Evolutionary conservation across 2,888 invertebrate species (phyloP).

Genomic region (Nephrotoma guestfalica): DNA sequence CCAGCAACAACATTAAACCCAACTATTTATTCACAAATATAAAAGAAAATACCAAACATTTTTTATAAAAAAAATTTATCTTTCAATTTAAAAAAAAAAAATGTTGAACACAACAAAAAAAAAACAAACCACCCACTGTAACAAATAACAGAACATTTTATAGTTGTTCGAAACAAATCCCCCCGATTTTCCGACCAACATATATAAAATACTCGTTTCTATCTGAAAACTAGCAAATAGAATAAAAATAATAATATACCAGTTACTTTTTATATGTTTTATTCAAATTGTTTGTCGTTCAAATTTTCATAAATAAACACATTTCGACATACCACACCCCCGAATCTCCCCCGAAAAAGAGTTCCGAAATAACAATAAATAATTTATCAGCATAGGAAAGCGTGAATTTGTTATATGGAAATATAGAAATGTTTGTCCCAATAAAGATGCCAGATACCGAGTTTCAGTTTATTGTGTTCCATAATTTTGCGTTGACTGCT

Average conservation of each 20-base stretch:
- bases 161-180: background rate
- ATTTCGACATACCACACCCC: background rate
- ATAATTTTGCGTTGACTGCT: background rate
- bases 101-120: background rate
- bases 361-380: background rate
- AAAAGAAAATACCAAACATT: background rate
- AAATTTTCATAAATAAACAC: background rate
- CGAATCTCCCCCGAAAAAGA: background rate
- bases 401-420: background rate
- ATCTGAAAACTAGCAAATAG: background rate
- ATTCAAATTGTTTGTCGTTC: background rate
- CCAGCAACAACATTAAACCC: background rate
- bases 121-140: background rate
- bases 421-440: background rate
- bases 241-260: background rate
- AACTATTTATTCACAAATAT: background rate
- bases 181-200: background rate
- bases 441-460: background rate
- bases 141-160: background rate
- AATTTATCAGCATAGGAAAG: background rate
- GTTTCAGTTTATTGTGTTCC: background rate
- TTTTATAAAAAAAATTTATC: background rate
- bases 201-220: background rate
- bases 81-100: background rate
- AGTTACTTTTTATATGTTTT: background rate